Percentiles rank a stretch among this genome's conserved stretches.
phyloP scores from a whole-genome alignment of 2,113 vertebrate species.

The Larimichthys polyactis region DNA sequence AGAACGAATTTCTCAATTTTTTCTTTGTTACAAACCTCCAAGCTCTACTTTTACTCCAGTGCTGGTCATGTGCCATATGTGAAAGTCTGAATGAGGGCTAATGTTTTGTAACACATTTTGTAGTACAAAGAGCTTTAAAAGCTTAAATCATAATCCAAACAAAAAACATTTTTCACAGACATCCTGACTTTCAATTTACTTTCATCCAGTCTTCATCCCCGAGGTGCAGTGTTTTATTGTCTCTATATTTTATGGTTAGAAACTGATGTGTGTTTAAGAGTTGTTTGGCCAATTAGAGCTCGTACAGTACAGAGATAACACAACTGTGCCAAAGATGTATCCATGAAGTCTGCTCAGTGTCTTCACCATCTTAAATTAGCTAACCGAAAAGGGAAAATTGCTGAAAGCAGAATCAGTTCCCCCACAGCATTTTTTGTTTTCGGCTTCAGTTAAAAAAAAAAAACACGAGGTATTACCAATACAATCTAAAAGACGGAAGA shows the following conservation, averaged over 20 bases:
- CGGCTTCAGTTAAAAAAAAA: constrained; percentile 28
- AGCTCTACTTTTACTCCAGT: not conserved
- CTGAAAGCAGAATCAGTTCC: constrained; percentile 37
- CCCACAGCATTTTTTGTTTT: constrained; percentile 41
- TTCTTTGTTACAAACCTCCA: constrained; percentile 11
- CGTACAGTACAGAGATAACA: constrained; percentile 21
- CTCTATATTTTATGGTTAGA: constrained; percentile 20
- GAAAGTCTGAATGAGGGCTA: not conserved
- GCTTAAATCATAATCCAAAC: not conserved
- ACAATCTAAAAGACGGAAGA: constrained; percentile 25
- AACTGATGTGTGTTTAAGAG: constrained; percentile 26
- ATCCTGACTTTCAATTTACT: constrained; percentile 8
- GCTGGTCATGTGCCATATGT: not conserved
- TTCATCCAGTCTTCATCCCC: not conserved
- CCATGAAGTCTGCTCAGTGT: constrained; percentile 22
- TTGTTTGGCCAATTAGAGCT: constrained; percentile 34
- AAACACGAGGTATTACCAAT: constrained; percentile 15
- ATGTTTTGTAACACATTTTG: not conserved
- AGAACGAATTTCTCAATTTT: constrained; percentile 11
- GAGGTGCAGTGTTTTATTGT: constrained; percentile 11
- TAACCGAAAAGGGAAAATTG: constrained; percentile 21
- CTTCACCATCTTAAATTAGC: not conserved
- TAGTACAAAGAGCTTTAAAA: not conserved
- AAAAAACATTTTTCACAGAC: not conserved
- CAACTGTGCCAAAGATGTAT: constrained; percentile 40